Conservation (phyloP, 2,797 vertebrate species). For the Malurus splendens region DNA sequence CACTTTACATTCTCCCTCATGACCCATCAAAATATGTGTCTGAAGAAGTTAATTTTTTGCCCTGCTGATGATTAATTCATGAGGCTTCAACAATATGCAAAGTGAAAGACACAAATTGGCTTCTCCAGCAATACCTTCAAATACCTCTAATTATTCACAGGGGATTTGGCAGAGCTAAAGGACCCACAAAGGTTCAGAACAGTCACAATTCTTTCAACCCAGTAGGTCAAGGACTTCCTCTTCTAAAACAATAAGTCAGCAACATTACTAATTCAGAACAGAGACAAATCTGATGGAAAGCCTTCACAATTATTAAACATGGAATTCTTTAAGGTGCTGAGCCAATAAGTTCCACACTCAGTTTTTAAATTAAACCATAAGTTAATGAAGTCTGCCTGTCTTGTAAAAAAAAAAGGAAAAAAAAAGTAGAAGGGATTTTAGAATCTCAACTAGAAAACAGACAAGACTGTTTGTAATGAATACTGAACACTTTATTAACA, state of each 20-base stretch:
- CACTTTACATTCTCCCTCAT: constrained; percentile 79
- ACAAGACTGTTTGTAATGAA: constrained; percentile 64
- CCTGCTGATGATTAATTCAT: constrained; percentile 80
- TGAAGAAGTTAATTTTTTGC: constrained; percentile 80
- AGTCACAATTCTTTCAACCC: constrained; percentile 75
- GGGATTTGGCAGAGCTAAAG: constrained; percentile 72
- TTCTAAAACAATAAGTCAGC: constrained; percentile 78
- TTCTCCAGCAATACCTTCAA: constrained; percentile 77
- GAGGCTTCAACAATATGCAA: constrained; percentile 79
- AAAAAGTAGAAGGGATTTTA: constrained; percentile 46
- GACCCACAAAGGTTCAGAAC: constrained; percentile 74
- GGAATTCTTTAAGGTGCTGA: constrained; percentile 69
- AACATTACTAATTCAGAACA: constrained; percentile 76
- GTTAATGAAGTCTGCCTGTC: constrained; percentile 73
- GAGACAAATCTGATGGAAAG: constrained; percentile 68
- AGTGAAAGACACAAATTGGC: constrained; percentile 81
- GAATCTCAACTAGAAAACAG: constrained; percentile 65
- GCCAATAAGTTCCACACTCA: constrained; percentile 65
- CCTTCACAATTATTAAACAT: constrained; percentile 73
- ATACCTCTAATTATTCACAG: constrained; percentile 81
- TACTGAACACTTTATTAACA: constrained; percentile 67
- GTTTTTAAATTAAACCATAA: constrained; percentile 74
- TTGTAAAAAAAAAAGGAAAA: neutral
- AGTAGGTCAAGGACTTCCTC: constrained; percentile 77
- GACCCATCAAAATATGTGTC: constrained; percentile 78